These are phyloP conservation scores for Steatocranus sp. DNA, from an alignment of 2,797 vertebrate genomes.

Conservation along the genomic window DNA sequence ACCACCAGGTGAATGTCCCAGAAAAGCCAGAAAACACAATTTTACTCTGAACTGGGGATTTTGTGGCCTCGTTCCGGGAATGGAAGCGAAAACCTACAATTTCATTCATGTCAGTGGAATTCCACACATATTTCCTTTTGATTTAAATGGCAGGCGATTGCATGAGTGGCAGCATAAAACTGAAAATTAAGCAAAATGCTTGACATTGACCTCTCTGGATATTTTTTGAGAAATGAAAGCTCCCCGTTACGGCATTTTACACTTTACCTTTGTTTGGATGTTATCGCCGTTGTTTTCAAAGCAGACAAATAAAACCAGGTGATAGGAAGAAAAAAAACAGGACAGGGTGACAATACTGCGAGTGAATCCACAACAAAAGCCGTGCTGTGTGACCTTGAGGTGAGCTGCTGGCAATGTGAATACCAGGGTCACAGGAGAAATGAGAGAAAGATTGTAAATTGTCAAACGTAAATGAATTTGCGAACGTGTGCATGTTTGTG, in stretches of 20 bases:
- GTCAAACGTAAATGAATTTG: neutral
- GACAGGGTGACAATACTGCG: neutral
- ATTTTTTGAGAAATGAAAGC: neutral
- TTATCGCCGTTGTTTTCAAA: conserved; percentile 9
- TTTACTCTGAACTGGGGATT: conserved; percentile 41
- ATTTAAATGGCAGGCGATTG: neutral
- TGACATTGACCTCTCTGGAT: neutral
- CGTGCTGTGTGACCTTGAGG: conserved; percentile 42
- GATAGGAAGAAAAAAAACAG: neutral
- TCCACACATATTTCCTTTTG: conserved; percentile 27
- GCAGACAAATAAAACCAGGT: neutral
- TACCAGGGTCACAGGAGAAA: neutral
- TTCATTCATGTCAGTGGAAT: conserved; percentile 26
- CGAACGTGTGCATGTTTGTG: neutral
- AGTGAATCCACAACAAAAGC: conserved; percentile 27
- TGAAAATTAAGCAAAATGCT: conserved; percentile 9
- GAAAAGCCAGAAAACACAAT: conserved; percentile 55
- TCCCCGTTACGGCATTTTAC: neutral
- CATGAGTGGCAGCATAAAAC: neutral
- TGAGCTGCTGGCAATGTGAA: conserved; percentile 17
- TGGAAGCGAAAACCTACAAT: neutral
- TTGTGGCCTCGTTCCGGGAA: conserved; percentile 41
- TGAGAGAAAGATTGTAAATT: neutral
- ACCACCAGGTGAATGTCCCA: conserved; percentile 58
- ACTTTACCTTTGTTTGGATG: neutral